Conservation (phyloP, 2,888 invertebrate genomes). For the Phymatocera aterrima region DNA sequence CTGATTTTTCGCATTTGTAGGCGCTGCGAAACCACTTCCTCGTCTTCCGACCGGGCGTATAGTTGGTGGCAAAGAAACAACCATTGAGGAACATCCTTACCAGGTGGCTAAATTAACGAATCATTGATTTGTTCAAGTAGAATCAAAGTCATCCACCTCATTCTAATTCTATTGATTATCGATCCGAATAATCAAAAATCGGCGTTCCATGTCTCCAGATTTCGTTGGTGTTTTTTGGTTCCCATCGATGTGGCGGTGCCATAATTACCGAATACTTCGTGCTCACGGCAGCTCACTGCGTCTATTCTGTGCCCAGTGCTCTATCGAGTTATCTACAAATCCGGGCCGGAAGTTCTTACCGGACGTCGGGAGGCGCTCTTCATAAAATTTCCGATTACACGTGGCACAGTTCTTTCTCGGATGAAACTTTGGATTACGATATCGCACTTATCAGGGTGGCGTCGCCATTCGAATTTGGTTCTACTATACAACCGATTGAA, state of each 20-base stretch:
- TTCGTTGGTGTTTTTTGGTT: slow-evolving; percentile 60
- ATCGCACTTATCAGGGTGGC: slow-evolving; percentile 61
- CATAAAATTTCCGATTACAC: background rate
- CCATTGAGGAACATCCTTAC: slow-evolving; percentile 69
- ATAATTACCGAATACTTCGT: slow-evolving; percentile 66
- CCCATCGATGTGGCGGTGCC: slow-evolving; percentile 67
- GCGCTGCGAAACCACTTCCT: slow-evolving; percentile 28
- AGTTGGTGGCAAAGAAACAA: slow-evolving; percentile 67
- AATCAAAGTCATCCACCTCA: background rate
- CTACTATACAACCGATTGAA: slow-evolving; percentile 55
- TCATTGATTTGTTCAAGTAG: too few species aligned
- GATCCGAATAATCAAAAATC: background rate
- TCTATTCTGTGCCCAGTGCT: slow-evolving; percentile 45
- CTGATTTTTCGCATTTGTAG: background rate
- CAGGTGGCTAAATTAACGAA: slow-evolving; percentile 65
- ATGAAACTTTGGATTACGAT: slow-evolving; percentile 59
- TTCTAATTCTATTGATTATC: too few species aligned
- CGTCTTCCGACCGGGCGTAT: slow-evolving; percentile 59
- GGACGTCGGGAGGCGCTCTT: slow-evolving; percentile 26
- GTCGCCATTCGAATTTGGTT: slow-evolving; percentile 55
- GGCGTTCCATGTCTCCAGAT: slow-evolving; percentile 54
- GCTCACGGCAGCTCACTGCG: slow-evolving; percentile 69
- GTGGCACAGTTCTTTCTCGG: slow-evolving; percentile 49
- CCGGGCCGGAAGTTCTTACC: slow-evolving; percentile 24
- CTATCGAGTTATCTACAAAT: background rate